Percentiles rank a stretch among this genome's conserved stretches.
Conservation (phyloP, 23 tunicate genomes). For the Oikopleura vanhoeffeni region DNA sequence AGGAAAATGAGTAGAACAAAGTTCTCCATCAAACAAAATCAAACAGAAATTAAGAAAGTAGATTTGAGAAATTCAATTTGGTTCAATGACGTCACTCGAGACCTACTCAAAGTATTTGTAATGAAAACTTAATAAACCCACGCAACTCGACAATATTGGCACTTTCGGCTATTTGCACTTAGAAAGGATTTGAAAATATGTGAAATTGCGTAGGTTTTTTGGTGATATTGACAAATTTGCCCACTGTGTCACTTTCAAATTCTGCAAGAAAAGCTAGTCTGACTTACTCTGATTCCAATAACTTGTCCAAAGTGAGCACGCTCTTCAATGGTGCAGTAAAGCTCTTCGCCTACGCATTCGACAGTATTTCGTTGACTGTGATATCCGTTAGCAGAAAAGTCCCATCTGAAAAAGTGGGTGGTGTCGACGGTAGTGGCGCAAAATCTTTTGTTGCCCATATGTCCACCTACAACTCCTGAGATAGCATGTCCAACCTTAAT, state of each 20-base stretch:
- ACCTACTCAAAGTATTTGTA: no score
- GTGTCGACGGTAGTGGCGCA: conserved; percentile 1
- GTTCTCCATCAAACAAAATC: no score
- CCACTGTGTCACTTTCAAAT: not conserved
- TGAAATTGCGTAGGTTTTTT: no score
- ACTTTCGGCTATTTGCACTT: no score
- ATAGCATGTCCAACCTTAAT: not conserved
- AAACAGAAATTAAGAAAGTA: no score
- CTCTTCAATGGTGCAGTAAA: conserved; percentile 2
- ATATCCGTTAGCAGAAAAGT: not conserved
- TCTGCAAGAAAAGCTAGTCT: not conserved
- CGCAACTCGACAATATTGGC: no score
- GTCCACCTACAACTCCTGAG: not conserved
- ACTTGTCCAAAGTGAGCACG: conserved; percentile 5
- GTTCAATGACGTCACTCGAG: no score
- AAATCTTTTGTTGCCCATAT: not conserved
- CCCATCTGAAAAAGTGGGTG: conserved; percentile 7
- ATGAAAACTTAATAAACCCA: no score
- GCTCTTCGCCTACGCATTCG: not conserved
- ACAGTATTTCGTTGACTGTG: not conserved
- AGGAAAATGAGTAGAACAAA: no score
- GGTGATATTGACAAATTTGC: no score
- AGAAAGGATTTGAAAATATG: no score
- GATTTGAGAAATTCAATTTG: no score
- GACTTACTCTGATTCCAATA: not conserved